A percentile compares a stretch with the other conserved stretches of the same genome.
phyloP scores from a whole-genome alignment of 2,797 vertebrate genomes.

The Crotalus adamanteus region DNA sequence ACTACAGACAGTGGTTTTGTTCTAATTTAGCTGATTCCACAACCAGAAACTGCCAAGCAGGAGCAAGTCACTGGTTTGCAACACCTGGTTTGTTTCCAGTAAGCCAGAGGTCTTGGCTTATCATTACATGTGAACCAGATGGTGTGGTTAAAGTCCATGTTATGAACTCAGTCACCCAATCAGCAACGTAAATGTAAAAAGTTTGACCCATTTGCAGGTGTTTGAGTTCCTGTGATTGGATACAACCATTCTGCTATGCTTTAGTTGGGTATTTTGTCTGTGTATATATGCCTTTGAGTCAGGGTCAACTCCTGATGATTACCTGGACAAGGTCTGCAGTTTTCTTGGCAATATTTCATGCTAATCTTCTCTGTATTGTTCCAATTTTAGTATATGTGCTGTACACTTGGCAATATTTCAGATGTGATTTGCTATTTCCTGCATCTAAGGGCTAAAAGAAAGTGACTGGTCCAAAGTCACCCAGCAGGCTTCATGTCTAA shows the following conservation, averaged over 20 bases:
- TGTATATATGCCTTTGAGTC: too few relatives aligned
- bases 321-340: too few relatives aligned
- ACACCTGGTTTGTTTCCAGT: not conserved
- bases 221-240: too few relatives aligned
- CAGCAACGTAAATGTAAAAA: not conserved
- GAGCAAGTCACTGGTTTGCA: not conserved
- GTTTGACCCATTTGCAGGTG: too few relatives aligned
- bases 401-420: not conserved
- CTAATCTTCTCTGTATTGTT: too few relatives aligned
- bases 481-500: not conserved
- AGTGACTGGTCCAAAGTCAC: not conserved
- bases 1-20: not conserved
- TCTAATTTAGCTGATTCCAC: not conserved
- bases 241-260: too few relatives aligned
- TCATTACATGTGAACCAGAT: not conserved
- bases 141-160: not conserved
- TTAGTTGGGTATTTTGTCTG: too few relatives aligned
- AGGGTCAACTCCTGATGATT: too few relatives aligned
- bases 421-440: not conserved
- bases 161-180: not conserved
- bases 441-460: not conserved
- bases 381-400: too few relatives aligned
- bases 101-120: not conserved
- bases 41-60: not conserved
- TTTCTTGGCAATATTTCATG: too few relatives aligned